Percentiles rank a stretch among this genome's conserved stretches.
These are phyloP conservation scores for Halcyon malimbica DNA, from an alignment of 2,113 vertebrate genomes.

Conservation along the genomic window DNA sequence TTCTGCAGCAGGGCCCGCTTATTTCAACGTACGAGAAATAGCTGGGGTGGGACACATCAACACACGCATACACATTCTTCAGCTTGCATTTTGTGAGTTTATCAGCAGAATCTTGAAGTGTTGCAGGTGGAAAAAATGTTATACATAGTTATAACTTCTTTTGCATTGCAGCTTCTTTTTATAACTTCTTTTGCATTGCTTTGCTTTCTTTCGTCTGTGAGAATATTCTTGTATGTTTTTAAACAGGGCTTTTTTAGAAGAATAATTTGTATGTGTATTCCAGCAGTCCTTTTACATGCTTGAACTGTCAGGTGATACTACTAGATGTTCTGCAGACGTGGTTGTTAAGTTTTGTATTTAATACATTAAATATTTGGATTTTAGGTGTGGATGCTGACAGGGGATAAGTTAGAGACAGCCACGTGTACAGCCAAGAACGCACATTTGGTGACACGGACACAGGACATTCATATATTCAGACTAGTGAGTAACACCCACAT, in stretches of 20 bases:
- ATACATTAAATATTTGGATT: not conserved
- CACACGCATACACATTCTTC: not conserved
- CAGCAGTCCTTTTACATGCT: not conserved
- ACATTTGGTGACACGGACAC: slow-evolving; percentile 94
- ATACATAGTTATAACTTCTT: not conserved
- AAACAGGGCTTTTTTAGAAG: not conserved
- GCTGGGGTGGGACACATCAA: slow-evolving; percentile 25
- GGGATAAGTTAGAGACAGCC: slow-evolving; percentile 96
- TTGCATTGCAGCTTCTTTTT: not conserved
- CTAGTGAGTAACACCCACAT: slow-evolving; percentile 76
- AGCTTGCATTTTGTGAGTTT: slow-evolving; percentile 1
- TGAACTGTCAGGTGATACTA: not conserved
- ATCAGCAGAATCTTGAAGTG: slow-evolving; percentile 40
- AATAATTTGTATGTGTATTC: not conserved
- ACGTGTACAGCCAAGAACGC: slow-evolving; percentile 97
- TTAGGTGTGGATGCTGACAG: slow-evolving; percentile 99
- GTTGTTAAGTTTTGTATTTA: not conserved
- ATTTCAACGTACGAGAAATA: not conserved
- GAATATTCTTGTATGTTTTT: not conserved
- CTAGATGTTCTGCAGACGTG: not conserved
- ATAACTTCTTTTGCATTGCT: not conserved
- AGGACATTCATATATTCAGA: slow-evolving; percentile 95
- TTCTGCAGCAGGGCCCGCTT: not conserved
- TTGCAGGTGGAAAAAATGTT: slow-evolving; percentile 12
- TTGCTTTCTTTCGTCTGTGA: not conserved